These are phyloP conservation scores for Steromphala cineraria DNA, from an alignment of 2,888 invertebrate genomes.

Conservation along the genomic window DNA sequence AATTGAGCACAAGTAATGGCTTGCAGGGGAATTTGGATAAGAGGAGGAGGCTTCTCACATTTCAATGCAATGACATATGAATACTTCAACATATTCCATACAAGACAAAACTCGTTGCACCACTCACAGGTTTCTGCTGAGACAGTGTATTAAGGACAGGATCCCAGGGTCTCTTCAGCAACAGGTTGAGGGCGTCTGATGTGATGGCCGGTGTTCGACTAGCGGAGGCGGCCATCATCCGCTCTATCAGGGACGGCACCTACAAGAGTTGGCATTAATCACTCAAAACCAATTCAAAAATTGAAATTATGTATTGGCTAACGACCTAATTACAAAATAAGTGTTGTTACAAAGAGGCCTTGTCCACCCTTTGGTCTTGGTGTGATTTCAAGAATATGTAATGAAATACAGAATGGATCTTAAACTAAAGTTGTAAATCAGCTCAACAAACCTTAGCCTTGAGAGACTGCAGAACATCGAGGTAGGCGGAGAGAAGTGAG, in stretches of 20 bases:
- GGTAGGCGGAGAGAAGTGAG: slow-evolving; percentile 83
- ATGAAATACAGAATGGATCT: no score
- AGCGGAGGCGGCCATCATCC: slow-evolving; percentile 79
- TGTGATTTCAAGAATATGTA: no score
- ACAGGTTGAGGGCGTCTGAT: slow-evolving; percentile 81
- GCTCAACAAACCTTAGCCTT: slow-evolving; percentile 75
- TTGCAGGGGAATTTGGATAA: no score
- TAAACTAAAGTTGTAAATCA: background rate
- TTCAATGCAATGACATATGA: no score
- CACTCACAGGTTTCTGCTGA: slow-evolving; percentile 81
- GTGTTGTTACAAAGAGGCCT: no score
- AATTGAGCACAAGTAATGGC: no score
- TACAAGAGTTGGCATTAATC: slow-evolving; percentile 72
- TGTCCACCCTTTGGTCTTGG: no score
- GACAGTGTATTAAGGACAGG: slow-evolving; percentile 80
- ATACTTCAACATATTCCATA: no score
- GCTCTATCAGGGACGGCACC: slow-evolving; percentile 84
- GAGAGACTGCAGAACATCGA: slow-evolving; percentile 84
- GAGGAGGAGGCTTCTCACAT: no score
- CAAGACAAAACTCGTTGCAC: background rate
- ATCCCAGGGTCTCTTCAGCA: slow-evolving; percentile 85
- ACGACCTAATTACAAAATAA: no score
- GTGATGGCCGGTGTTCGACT: slow-evolving; percentile 71
- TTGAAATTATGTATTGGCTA: no score
- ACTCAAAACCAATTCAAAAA: background rate